Conservation (phyloP, 2,113 vertebrate genomes). For the Stigmatopora nigra region DNA sequence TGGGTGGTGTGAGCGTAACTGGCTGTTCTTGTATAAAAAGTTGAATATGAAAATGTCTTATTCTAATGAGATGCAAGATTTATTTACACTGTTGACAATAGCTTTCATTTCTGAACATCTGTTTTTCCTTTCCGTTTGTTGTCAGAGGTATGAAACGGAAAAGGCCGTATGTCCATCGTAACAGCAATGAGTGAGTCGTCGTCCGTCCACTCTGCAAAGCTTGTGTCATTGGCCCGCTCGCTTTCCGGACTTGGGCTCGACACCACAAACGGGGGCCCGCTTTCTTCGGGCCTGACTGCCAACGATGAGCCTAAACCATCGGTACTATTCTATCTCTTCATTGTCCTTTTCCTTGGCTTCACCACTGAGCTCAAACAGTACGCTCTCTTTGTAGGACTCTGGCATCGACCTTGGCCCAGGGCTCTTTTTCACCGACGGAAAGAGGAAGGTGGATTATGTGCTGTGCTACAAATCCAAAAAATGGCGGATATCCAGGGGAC, state of each 20-base stretch:
- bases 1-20: too few relatives aligned
- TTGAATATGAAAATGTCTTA: too few relatives aligned
- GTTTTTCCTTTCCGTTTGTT: constrained; percentile 5
- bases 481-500: constrained; percentile 44
- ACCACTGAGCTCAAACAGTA: background rate
- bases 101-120: background rate
- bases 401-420: constrained; percentile 59
- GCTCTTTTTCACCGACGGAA: constrained; percentile 81
- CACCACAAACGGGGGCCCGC: constrained; percentile 40
- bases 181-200: constrained; percentile 60
- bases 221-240: constrained; percentile 71
- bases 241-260: constrained; percentile 45
- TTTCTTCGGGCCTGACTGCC: constrained; percentile 7
- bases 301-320: constrained; percentile 24
- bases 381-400: constrained; percentile 36
- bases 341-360: background rate
- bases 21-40: too few relatives aligned
- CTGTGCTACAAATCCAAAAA: constrained; percentile 86
- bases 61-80: too few relatives aligned
- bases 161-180: constrained; percentile 50
- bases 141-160: constrained; percentile 68
- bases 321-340: constrained; percentile 29
- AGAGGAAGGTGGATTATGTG: constrained; percentile 88
- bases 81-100: background rate
- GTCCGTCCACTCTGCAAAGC: constrained; percentile 62